Conservation (phyloP, 2,113 vertebrate genomes). For the Pundamilia nyererei region DNA sequence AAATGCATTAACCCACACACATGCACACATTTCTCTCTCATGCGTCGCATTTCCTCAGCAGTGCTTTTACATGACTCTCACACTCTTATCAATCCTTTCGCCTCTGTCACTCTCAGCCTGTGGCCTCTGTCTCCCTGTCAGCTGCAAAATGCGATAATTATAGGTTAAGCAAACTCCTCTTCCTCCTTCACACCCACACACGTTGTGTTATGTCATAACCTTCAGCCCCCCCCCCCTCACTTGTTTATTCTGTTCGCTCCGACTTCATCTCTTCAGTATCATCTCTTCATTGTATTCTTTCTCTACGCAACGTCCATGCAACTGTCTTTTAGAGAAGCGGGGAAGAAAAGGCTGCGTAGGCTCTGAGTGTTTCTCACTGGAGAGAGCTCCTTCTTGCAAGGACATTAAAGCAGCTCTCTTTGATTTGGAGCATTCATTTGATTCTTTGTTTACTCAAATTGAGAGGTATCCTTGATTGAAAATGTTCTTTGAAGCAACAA, state of each 20-base stretch:
- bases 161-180: conserved; percentile 31
- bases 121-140: conserved; percentile 20
- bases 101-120: conserved; percentile 5
- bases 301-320: neutral
- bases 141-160: conserved; percentile 51
- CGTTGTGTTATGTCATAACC: conserved; percentile 30
- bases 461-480: neutral
- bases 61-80: neutral
- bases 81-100: neutral
- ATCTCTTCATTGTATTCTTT: neutral
- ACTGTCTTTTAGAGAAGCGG: neutral
- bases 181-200: conserved; percentile 39
- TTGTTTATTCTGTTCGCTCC: neutral
- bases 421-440: neutral
- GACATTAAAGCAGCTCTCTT: neutral
- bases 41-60: neutral
- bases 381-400: neutral
- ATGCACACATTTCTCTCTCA: neutral
- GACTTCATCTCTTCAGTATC: neutral
- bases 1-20: neutral
- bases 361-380: neutral
- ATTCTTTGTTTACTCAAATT: neutral
- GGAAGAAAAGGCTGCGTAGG: neutral
- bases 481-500: neutral
- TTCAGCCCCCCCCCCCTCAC: neutral